Percentiles rank a stretch among this genome's conserved stretches.
These are phyloP conservation scores for Epinephelus malabaricus DNA, from an alignment of 2,797 vertebrate genomes.

Conservation along the genomic window DNA sequence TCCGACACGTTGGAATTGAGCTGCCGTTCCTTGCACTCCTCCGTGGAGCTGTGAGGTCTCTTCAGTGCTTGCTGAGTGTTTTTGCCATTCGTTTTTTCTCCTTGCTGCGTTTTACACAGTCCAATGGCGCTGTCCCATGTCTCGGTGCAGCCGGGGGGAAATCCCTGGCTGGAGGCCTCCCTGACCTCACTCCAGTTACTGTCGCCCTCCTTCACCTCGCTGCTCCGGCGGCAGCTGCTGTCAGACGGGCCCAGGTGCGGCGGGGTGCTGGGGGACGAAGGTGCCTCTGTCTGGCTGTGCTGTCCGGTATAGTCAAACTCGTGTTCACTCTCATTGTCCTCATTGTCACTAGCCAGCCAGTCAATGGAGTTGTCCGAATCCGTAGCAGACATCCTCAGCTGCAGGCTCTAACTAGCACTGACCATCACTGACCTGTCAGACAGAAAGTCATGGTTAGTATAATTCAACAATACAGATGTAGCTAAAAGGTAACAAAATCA, in stretches of 20 bases:
- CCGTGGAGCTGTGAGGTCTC: conserved; percentile 72
- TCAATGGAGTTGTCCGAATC: conserved; percentile 89
- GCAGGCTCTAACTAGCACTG: conserved; percentile 80
- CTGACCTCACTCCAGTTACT: conserved; percentile 59
- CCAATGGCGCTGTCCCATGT: conserved; percentile 54
- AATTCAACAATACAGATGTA: not conserved
- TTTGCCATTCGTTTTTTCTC: conserved; percentile 61
- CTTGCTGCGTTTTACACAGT: conserved; percentile 67
- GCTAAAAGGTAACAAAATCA: not conserved
- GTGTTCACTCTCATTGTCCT: conserved; percentile 80
- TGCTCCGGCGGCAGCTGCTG: conserved; percentile 51
- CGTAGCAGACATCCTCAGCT: conserved; percentile 88
- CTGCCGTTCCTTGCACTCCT: conserved; percentile 69
- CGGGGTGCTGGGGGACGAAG: conserved; percentile 41
- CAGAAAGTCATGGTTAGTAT: conserved; percentile 29
- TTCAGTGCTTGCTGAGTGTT: conserved; percentile 77
- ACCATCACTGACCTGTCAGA: conserved; percentile 87
- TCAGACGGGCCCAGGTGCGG: conserved; percentile 64
- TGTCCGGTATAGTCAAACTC: conserved; percentile 70
- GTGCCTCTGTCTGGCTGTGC: conserved; percentile 55
- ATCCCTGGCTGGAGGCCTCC: conserved; percentile 65
- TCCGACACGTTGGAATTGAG: conserved; percentile 68
- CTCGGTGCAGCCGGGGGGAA: conserved; percentile 64
- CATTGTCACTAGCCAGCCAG: conserved; percentile 88
- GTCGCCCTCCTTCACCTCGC: conserved; percentile 53